Conservation (phyloP, 2,888 invertebrate species). For the Zygogramma bicolorata region DNA sequence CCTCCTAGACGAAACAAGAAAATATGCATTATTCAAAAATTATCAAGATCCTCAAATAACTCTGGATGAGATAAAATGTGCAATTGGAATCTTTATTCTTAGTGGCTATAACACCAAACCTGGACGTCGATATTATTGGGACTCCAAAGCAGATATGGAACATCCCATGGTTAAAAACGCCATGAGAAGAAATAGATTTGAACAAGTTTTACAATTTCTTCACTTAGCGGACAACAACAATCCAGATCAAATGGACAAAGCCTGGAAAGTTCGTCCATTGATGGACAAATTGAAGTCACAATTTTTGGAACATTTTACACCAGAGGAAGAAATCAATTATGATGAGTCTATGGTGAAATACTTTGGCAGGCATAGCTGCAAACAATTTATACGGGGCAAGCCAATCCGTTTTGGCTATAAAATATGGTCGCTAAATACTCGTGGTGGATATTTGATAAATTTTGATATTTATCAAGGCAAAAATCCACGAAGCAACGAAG, state of each 20-base stretch:
- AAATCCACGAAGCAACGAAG: constrained; percentile 30
- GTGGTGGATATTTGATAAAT: neutral
- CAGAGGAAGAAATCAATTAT: too few species aligned
- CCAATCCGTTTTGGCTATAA: constrained; percentile 22
- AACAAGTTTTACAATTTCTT: constrained; percentile 19
- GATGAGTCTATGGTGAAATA: constrained; percentile 17
- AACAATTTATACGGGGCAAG: neutral
- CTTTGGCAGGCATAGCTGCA: constrained; percentile 15
- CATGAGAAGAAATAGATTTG: constrained; percentile 19
- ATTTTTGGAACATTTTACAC: constrained; percentile 37
- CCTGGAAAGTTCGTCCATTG: constrained; percentile 40
- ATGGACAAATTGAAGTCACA: constrained; percentile 33
- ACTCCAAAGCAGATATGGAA: constrained; percentile 13
- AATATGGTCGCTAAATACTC: constrained; percentile 5
- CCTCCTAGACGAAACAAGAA: neutral
- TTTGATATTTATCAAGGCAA: neutral
- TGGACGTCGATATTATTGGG: constrained; percentile 11
- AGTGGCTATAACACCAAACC: constrained; percentile 14
- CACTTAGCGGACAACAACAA: constrained; percentile 37
- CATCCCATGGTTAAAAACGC: constrained; percentile 12
- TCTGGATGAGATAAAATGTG: neutral
- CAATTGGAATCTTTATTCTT: constrained; percentile 16
- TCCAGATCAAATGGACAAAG: constrained; percentile 19
- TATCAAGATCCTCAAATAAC: neutral
- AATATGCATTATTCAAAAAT: neutral